phyloP scores from a whole-genome alignment of 2,888 invertebrate species.

The Tachina grossa region DNA sequence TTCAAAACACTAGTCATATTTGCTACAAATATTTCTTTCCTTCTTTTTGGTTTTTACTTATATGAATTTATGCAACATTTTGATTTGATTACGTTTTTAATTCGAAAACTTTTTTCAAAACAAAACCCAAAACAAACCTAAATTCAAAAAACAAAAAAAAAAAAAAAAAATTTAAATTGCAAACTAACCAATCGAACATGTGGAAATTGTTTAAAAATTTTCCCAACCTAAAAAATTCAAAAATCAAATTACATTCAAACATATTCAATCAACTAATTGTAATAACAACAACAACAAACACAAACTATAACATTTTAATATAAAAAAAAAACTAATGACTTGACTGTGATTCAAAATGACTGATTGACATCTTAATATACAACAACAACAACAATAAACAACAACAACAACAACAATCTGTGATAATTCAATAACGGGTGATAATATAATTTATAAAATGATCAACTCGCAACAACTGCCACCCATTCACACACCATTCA shows the following conservation, averaged over 20 bases:
- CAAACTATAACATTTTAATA: constrained; percentile 51
- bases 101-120: constrained; percentile 69
- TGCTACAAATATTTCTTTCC: constrained; percentile 79
- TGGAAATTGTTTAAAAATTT: constrained; percentile 65
- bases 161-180: constrained; percentile 24
- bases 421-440: constrained; percentile 66
- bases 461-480: constrained; percentile 48
- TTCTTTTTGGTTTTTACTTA: constrained; percentile 76
- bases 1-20: constrained; percentile 68
- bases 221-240: constrained; percentile 59
- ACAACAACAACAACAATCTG: constrained; percentile 59
- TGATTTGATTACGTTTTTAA: constrained; percentile 73
- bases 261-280: constrained; percentile 47
- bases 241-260: constrained; percentile 42
- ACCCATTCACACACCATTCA: constrained; percentile 12
- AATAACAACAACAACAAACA: constrained; percentile 55
- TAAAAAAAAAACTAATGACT: constrained; percentile 63
- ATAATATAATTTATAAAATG: constrained; percentile 65
- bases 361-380: constrained; percentile 66
- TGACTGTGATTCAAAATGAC: constrained; percentile 68
- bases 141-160: constrained; percentile 61
- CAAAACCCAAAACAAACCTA: no score
- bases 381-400: constrained; percentile 56
- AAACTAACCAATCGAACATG: constrained; percentile 49
- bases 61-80: constrained; percentile 69